phyloP scores from a whole-genome alignment of 2,797 vertebrate species.

The Myripristis murdjan region DNA sequence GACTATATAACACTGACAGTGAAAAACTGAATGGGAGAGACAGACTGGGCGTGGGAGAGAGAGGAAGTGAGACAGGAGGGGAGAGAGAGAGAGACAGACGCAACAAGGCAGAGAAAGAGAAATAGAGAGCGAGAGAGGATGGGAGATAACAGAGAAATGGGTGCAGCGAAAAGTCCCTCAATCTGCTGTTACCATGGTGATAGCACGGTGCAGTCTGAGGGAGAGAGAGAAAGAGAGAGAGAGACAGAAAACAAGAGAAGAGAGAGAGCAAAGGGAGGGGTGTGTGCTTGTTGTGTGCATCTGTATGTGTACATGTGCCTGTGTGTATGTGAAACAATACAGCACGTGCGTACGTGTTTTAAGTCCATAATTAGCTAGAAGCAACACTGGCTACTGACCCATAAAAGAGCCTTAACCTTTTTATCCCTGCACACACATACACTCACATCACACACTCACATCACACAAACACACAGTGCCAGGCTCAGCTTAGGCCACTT shows the following conservation, averaged over 20 bases:
- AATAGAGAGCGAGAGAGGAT: conserved; percentile 41
- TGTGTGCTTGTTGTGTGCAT: conserved; percentile 29
- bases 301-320: conserved; percentile 25
- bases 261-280: background rate
- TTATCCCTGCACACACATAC: conserved; percentile 22
- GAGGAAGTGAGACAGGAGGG: conserved; percentile 43
- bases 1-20: conserved; percentile 33
- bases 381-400: conserved; percentile 69
- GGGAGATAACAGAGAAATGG: conserved; percentile 74
- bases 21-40: conserved; percentile 46
- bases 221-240: conserved; percentile 34
- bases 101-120: conserved; percentile 25
- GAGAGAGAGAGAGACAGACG: conserved; percentile 55
- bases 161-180: conserved; percentile 71
- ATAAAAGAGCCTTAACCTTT: conserved; percentile 72
- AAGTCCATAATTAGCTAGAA: conserved; percentile 73
- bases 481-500: conserved; percentile 66
- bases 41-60: no score
- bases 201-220: conserved; percentile 62
- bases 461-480: conserved; percentile 23
- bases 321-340: conserved; percentile 36
- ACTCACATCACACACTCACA: conserved; percentile 17
- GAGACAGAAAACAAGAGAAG: conserved; percentile 11
- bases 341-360: conserved; percentile 58
- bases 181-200: conserved; percentile 83